Evolutionary conservation across 2,797 vertebrate genomes (phyloP).

Genomic region (Holocentrus rufus): DNA sequence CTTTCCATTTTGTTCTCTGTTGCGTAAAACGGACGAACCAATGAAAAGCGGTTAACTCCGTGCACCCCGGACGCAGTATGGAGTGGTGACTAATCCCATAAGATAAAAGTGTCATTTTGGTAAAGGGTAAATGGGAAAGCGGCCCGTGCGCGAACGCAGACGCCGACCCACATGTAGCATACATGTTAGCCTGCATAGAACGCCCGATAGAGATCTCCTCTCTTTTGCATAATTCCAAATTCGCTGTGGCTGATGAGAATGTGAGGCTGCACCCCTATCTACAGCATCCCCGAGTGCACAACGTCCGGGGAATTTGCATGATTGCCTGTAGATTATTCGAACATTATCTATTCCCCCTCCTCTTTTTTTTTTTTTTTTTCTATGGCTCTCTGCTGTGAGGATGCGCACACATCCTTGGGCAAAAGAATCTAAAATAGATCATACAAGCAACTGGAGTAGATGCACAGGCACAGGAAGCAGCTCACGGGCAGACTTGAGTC

Average conservation of each 20-base stretch:
- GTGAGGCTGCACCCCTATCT: constrained; percentile 58
- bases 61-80: constrained; percentile 23
- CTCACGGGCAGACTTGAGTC: constrained; percentile 85
- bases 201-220: constrained; percentile 62
- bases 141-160: constrained; percentile 45
- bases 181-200: constrained; percentile 39
- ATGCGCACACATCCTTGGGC: constrained; percentile 81
- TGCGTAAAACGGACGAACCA: constrained; percentile 48
- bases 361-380: constrained; percentile 45
- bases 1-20: constrained; percentile 45
- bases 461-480: constrained; percentile 79
- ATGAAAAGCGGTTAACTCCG: constrained; percentile 35
- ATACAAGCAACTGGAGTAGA: constrained; percentile 80
- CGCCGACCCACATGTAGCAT: constrained; percentile 40
- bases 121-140: constrained; percentile 41
- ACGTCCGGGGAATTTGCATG: constrained; percentile 78
- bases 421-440: constrained; percentile 84
- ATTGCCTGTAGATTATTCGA: constrained; percentile 84
- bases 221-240: constrained; percentile 75
- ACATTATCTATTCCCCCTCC: constrained; percentile 71
- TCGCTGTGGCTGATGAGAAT: constrained; percentile 69
- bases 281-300: constrained; percentile 64
- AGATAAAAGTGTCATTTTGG: constrained; percentile 55
- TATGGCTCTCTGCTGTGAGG: constrained; percentile 77
- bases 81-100: constrained; percentile 52